Evolutionary conservation across 2,113 vertebrate genomes (phyloP), one percentile per base, ranked within the genome.

Genomic region (Herpailurus yagouaroundi): DNA sequence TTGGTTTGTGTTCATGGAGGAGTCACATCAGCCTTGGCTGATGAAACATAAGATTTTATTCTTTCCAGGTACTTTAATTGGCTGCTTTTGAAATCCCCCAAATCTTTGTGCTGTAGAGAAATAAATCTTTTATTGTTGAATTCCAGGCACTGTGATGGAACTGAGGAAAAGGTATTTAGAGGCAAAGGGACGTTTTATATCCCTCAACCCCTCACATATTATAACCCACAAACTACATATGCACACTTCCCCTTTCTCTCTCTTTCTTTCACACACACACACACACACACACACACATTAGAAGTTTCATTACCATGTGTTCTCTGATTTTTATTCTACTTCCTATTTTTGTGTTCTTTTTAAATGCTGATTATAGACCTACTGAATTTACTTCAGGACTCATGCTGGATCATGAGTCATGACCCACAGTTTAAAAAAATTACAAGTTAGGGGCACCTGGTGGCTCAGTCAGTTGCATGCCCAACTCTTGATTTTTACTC

Each of bases 121-220:
- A 87, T 60, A 74, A 57, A 69, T 81, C 16, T 68, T 87, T 95
- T 27, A 73, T 36, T 80, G 50, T 63, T 86, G 69, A 86, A 66
- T 90, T 94, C 21, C 29, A 97, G 41, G 4, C 15, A 92, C 33
- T 93, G 91, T 86, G 33, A 31, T 74, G 29, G 23, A 93, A 66
- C 33, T 63, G 27, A 76, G 14, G 19, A 95, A 80, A 76, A 82
- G 33, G 55, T 7, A n/a, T 45, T 91, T 71, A 81, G 68, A 15
- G 9, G 3, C 25, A 63, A 88, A 63, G 9, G 3, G 11, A 66
- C 3, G 2, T 82, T 96, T 89, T 84, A 1, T 16, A 57, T 38
- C 27, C 23, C n/a, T 93, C 19, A 84, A 6, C 4, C 68, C 7
- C 10, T 5, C 1, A 33, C 7, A 19, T 66, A 29, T 71, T 48